Base-by-base conservation (phyloP, 1,140 invertebrate species). In the Spodoptera frugiperda region DNA sequence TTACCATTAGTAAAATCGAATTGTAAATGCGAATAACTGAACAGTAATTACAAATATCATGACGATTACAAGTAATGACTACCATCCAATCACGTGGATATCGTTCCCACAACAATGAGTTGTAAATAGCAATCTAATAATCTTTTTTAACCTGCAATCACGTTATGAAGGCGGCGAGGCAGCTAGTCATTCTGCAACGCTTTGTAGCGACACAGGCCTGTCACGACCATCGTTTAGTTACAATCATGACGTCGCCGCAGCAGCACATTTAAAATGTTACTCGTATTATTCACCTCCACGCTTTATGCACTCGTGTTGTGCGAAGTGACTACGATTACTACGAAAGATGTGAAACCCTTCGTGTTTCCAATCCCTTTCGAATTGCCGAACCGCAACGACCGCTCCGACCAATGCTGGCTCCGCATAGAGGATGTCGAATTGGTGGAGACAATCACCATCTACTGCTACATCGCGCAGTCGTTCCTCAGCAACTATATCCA, bases 211-310 rank as follows among this genome's bases (percentile, higher is more conserved):
- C 80, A 84, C 80, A 83, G 78, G 80, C 73, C 79, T 78, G 79
- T 82, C 87, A 83, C 76, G 78, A 86, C 84, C 81, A 80, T 85
- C 83, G 72, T 67, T 90, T 83, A 94, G 89, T 93, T 85, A 59
- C 78, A 81, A 90, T 86, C 85, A 93, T 92, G 90, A 81, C 84
- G 85, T 81, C 79, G 90, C 12, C 71, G 77, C 61, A 84, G 80
- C 82, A 82, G 78, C 79, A 92, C 91, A 89, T 82, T 88, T 87
- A 92, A 92, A 93, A 93, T 93, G 92, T 92, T 92, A 88, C 74
- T 88, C 61, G 71, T 76, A 53, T 30, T 85, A 19, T 33, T 91
- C 21, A 71, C 89, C 6, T 70, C 73, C 17, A 82, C 71, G 61
- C 72, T 81, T 68, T 70, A 88, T 73, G 61, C 71, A 19, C 48